A percentile compares a stretch with the other conserved stretches of the same genome.
phyloP scores from a whole-genome alignment of 2,113 vertebrate genomes.

The Ceyx cyanopectus region DNA sequence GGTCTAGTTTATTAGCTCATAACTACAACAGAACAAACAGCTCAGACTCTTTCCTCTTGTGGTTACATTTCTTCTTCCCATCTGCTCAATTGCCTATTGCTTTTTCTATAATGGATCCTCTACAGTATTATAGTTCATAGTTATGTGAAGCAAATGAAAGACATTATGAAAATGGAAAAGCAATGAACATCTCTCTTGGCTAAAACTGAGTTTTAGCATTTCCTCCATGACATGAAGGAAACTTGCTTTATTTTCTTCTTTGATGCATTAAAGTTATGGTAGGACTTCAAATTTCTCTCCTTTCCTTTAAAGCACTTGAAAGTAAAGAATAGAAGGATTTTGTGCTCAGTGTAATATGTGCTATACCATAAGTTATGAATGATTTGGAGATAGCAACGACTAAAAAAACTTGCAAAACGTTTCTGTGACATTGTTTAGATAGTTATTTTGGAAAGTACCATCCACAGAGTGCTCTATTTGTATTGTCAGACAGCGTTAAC shows the following conservation, averaged over 20 bases:
- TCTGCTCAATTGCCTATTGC: conserved; percentile 58
- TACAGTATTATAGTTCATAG: conserved; percentile 33
- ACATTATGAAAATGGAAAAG: conserved; percentile 51
- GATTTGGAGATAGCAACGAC: background rate
- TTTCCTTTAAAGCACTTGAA: background rate
- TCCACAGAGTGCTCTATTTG: background rate
- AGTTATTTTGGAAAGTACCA: conserved; percentile 19
- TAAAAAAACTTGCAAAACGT: background rate
- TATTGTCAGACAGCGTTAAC: conserved; percentile 1
- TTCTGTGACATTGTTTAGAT: conserved; percentile 9
- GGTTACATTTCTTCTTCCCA: conserved; percentile 40
- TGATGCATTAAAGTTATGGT: background rate
- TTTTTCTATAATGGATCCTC: conserved; percentile 36
- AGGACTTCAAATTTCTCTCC: background rate
- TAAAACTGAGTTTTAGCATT: conserved; percentile 17
- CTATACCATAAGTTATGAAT: background rate
- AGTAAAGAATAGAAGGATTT: background rate
- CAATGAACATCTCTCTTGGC: conserved; percentile 43
- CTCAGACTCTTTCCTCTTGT: background rate
- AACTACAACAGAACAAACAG: conserved; percentile 20
- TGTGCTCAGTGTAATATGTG: background rate
- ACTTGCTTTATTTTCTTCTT: background rate
- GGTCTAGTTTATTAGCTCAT: conserved; percentile 19
- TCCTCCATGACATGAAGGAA: background rate
- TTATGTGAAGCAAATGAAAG: conserved; percentile 47